Evolutionary conservation across 2,888 invertebrate species (phyloP).

Genomic region (Halocaridina rubra): DNA sequence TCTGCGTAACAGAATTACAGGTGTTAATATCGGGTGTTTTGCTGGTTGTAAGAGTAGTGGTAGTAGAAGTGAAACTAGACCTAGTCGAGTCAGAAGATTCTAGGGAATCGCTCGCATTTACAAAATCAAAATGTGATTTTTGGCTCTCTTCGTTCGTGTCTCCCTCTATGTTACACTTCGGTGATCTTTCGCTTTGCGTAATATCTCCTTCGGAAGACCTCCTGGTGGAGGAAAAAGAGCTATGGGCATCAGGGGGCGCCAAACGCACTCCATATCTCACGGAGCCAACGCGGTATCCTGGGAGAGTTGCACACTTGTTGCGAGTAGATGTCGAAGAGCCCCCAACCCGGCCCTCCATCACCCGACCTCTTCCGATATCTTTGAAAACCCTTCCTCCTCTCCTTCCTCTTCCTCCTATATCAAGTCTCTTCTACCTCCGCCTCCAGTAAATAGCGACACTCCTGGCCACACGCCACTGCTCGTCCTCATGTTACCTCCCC

Average conservation of each 20-base stretch:
- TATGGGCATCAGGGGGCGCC: constrained; percentile 69
- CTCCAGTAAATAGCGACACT: background rate
- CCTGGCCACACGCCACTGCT: constrained; percentile 3
- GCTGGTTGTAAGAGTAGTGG: background rate
- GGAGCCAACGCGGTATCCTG: constrained; percentile 72
- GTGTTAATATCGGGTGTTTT: background rate
- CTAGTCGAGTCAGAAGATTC: background rate
- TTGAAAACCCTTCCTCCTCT: background rate
- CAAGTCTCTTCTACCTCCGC: background rate
- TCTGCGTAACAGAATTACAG: background rate
- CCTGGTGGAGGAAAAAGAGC: constrained; percentile 56
- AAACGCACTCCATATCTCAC: constrained; percentile 79
- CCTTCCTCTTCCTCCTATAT: background rate
- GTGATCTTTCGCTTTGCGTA: constrained; percentile 12
- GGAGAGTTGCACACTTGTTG: constrained; percentile 41
- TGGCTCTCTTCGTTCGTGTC: constrained; percentile 53
- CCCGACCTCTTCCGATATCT: background rate
- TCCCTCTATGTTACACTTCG: constrained; percentile 62
- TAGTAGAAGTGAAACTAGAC: background rate
- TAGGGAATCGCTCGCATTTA: background rate
- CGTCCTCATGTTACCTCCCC: constrained; percentile 2
- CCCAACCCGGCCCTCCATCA: constrained; percentile 22
- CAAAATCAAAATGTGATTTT: background rate
- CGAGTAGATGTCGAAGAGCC: constrained; percentile 10
- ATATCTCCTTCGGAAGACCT: constrained; percentile 42